Evolutionary conservation across 1,140 invertebrate species (phyloP), one percentile per base, ranked within the genome.

Genomic region (Agrypnia vestita): DNA sequence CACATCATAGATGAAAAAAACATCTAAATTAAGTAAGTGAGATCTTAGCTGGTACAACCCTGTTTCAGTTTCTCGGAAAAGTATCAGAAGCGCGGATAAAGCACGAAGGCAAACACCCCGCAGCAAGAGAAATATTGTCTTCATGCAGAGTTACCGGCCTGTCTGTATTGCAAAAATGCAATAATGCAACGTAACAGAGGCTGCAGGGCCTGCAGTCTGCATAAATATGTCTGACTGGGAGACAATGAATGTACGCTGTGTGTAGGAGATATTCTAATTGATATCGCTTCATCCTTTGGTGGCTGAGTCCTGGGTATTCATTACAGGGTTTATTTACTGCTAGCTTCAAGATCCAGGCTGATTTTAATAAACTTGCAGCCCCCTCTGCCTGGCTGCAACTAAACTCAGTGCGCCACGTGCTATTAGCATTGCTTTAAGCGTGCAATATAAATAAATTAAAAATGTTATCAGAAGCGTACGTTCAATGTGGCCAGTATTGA

Each of bases 131-230:
- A 73, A 73, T 53, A 73, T 73, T 55, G 49, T 56, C 71, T 73
- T 55, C 53, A 17, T 21, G 15, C 64, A 17, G 44, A 69, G 64
- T 69, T 69, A 69, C 46, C 64, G 46, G n/a, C 44, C 7, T 69
- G 71, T 73, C 53, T 55, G 71, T 53, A 55, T 73, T 73, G 71
- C 71, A 73, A 73, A 55, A 73, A 73, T 73, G 49, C 71, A 73
- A 73, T 73, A 73, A 73, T 56, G 51, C 10, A 69, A 49, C 64
- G 64, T 46, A 69, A 17, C 46, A 10, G 67, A 13, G 46, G 11
- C n/a, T 13, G 13, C 7, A 3, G 67, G n/a, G 15, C 7, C 59
- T 12, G 19, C 19, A 47, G 46, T 10, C 46, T 35, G 51, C 71
- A 73, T 73, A 73, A 73, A 73, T 73, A 73, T 56, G 35, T 69